phyloP scores from a whole-genome alignment of 2,888 invertebrate species.

The Exephanes ischioxanthus region DNA sequence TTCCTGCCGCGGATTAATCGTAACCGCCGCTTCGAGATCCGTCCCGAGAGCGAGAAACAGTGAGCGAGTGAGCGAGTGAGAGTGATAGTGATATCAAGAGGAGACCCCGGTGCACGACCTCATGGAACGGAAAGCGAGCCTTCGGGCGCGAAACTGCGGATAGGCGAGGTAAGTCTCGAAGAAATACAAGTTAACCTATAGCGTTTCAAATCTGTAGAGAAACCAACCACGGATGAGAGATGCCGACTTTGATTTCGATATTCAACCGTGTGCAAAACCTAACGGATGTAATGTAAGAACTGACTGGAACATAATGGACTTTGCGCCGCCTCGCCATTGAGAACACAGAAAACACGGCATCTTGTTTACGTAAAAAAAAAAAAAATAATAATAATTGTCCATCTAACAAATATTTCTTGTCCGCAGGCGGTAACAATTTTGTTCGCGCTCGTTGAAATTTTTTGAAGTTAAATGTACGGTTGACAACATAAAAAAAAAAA shows the following conservation, averaged over 20 bases:
- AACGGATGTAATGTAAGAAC: slow-evolving; percentile 59
- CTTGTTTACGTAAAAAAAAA: not conserved
- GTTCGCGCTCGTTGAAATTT: not conserved
- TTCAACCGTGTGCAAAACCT: slow-evolving; percentile 58
- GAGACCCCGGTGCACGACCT: slow-evolving; percentile 63
- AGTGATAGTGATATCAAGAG: not conserved
- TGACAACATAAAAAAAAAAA: no score
- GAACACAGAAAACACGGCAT: slow-evolving; percentile 20
- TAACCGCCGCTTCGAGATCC: slow-evolving; percentile 68
- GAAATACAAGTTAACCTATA: slow-evolving; percentile 23
- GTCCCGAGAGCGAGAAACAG: slow-evolving; percentile 29
- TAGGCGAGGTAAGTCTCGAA: slow-evolving; percentile 55
- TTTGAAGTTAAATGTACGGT: no score
- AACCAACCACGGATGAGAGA: slow-evolving; percentile 65
- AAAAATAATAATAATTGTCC: not conserved
- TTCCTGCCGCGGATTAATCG: slow-evolving; percentile 68
- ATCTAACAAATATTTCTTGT: not conserved
- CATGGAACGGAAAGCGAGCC: slow-evolving; percentile 66
- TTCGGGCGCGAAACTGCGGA: slow-evolving; percentile 64
- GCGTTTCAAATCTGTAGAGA: slow-evolving; percentile 14
- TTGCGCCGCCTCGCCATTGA: slow-evolving; percentile 32
- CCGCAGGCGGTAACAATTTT: not conserved
- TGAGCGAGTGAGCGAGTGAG: slow-evolving; percentile 1
- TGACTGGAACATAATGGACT: slow-evolving; percentile 40
- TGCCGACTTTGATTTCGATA: slow-evolving; percentile 72